phyloP scores from a whole-genome alignment of 2,888 invertebrate species.

The Agonopterix heracliana region DNA sequence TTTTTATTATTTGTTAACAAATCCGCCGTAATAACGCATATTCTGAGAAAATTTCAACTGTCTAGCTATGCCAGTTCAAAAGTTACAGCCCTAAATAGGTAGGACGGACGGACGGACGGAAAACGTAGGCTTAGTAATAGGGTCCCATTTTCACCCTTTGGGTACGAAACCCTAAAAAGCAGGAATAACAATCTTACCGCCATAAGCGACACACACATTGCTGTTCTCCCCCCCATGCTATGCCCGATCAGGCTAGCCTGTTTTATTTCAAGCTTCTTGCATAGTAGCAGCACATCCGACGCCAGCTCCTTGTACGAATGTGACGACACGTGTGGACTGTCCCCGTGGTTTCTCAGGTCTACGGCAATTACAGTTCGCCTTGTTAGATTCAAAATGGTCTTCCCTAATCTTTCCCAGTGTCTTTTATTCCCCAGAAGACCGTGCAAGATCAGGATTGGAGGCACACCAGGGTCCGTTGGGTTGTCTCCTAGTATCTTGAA shows the following conservation, averaged over 20 bases:
- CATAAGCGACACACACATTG: conserved; percentile 87
- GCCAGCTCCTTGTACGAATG: conserved; percentile 86
- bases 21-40: no score
- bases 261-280: conserved; percentile 75
- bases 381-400: conserved; percentile 79
- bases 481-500: conserved; percentile 45
- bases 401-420: conserved; percentile 90
- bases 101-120: no score
- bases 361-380: conserved; percentile 86
- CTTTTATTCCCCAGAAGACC: conserved; percentile 91
- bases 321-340: conserved; percentile 85
- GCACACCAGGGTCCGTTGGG: conserved; percentile 13
- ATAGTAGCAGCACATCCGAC: conserved; percentile 80
- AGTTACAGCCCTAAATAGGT: no score
- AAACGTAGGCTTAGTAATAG: no score
- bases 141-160: no score
- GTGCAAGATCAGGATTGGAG: conserved; percentile 79
- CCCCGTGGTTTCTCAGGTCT: conserved; percentile 97
- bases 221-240: conserved; percentile 93
- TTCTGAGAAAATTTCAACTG: no score
- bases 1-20: no score
- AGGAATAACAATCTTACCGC: conserved; percentile 58
- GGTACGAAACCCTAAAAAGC: no score
- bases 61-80: no score
- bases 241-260: conserved; percentile 87